A percentile compares a stretch with the other conserved stretches of the same genome.
phyloP scores from a whole-genome alignment of 2,797 vertebrate species.

The Sitta carolinensis region DNA sequence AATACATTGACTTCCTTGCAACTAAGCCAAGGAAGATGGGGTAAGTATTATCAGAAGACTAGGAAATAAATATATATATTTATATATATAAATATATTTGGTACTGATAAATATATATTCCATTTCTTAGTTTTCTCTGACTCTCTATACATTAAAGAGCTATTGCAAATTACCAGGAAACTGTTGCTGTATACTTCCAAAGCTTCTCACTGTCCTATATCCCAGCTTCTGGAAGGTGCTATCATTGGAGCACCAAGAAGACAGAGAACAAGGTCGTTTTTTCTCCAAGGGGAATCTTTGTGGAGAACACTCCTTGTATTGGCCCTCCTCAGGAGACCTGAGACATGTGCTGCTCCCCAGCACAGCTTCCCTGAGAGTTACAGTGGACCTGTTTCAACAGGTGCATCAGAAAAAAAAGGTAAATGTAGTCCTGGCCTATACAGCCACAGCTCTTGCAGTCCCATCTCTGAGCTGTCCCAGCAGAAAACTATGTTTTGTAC shows the following conservation, averaged over 20 bases:
- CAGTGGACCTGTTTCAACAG: background rate
- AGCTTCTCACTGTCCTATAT: background rate
- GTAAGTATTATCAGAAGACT: background rate
- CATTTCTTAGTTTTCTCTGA: background rate
- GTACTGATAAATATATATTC: background rate
- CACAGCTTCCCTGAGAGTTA: background rate
- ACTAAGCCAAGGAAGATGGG: background rate
- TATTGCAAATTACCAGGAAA: background rate
- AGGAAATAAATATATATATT: background rate
- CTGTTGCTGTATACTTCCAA: background rate
- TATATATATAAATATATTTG: background rate
- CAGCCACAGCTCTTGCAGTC: background rate
- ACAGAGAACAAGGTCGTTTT: background rate
- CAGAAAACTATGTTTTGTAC: background rate
- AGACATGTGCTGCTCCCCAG: background rate
- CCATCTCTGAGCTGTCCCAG: background rate
- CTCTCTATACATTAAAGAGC: background rate
- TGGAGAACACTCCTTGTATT: background rate
- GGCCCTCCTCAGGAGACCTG: accelerated
- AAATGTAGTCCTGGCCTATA: background rate
- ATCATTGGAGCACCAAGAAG: background rate
- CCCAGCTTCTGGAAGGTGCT: background rate
- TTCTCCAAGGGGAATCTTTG: background rate
- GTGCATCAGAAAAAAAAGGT: background rate
- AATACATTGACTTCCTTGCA: background rate